Evolutionary conservation across 2,797 vertebrate genomes (phyloP), one percentile per base, ranked within the genome.

Genomic region (Margarornis squamiger): DNA sequence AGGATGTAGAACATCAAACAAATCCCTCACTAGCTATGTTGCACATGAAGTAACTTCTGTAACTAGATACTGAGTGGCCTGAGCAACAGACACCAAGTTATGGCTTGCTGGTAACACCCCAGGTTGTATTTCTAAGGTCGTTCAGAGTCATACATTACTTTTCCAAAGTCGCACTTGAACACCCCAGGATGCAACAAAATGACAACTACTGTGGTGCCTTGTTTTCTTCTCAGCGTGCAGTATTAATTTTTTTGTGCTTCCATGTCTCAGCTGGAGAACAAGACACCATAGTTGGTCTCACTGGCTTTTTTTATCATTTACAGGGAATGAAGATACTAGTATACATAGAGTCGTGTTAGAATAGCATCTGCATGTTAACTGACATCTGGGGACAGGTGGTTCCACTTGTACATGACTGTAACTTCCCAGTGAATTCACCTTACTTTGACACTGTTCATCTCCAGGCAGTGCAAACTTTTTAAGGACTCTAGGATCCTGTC

Each of bases 31-130:
- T 13, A 74, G 68, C 26, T 12, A 8, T 45, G 19, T 8, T n/a
- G 45, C 32, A 71, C 7, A 3, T 9, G 7, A 43, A 77, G 7
- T 11, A 46, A 45, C 13, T 55, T 38, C 34, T 49, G 32, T 27
- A 32, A 38, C 9, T 12, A 68, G n/a, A 34, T 57, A 14, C 1
- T 18, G 41, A 72, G 30, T 55, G 58, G 29, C 23, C 27, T 11
- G 13, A 79, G 49, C 52, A 81, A 74, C 20, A 52, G 7, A 49
- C 14, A 18, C 0, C 0, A 16, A 38, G 22, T 0, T 38, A 57
- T 6, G 59, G 41, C 65, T 43, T 57, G 70, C 81, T 43, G 46
- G 15, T 18, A 49, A 58, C 21, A 46, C 13, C 30, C 38, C 41
- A 78, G 54, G 58, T 38, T 57, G 26, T 30, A 22, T 41, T 68